Evolutionary conservation across 2,888 invertebrate species (phyloP).

Genomic region (Lasioglossum morio): DNA sequence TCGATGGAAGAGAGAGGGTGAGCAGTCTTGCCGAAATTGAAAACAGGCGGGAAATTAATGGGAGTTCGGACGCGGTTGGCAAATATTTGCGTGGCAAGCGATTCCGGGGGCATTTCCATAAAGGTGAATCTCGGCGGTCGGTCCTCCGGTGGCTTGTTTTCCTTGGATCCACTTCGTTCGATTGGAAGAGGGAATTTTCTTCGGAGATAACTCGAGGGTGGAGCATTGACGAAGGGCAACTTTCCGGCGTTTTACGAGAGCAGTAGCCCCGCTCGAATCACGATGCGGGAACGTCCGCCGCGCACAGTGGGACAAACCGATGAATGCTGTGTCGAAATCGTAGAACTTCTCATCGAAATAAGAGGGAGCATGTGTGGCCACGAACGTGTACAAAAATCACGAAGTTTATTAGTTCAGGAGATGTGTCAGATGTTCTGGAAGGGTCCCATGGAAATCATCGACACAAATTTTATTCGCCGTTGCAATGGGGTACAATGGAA

Average conservation of each 20-base stretch:
- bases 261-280: not conserved
- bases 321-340: too few species aligned
- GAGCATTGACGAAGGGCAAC: not conserved
- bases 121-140: constrained; percentile 36
- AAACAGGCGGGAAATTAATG: constrained; percentile 77
- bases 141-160: constrained; percentile 14
- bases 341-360: too few species aligned
- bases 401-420: too few species aligned
- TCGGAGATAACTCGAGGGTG: constrained; percentile 24
- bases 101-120: constrained; percentile 58
- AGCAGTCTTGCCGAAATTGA: constrained; percentile 69
- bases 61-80: constrained; percentile 69
- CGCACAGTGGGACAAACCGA: too few species aligned
- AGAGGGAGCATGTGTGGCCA: too few species aligned
- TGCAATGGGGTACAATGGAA: too few species aligned
- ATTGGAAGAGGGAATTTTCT: constrained; percentile 47
- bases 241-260: not conserved
- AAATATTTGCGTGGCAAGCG: constrained; percentile 73
- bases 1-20: not conserved
- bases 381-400: too few species aligned
- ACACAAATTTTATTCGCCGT: too few species aligned
- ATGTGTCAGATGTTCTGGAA: too few species aligned
- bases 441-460: too few species aligned
- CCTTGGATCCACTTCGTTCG: constrained; percentile 25
- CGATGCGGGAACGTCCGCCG: not conserved